A percentile compares a stretch with the other conserved stretches of the same genome.
phyloP scores from a whole-genome alignment of 2,113 vertebrate genomes.

The Picathartes gymnocephalus region DNA sequence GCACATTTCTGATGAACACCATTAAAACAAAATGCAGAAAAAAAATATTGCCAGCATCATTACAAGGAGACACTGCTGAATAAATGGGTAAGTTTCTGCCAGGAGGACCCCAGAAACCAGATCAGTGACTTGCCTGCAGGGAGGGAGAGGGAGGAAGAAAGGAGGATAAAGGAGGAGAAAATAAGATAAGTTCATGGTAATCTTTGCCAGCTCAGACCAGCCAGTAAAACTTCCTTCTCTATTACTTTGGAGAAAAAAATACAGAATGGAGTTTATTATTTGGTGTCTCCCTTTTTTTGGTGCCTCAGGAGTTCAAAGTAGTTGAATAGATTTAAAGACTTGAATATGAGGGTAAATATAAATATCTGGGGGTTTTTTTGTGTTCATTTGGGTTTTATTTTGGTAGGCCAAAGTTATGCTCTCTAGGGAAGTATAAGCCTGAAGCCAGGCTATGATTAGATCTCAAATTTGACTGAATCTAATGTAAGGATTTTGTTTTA shows the following conservation, averaged over 20 bases:
- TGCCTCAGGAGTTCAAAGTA: not conserved
- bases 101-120: not conserved
- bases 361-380: not conserved
- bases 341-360: not conserved
- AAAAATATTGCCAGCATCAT: not conserved
- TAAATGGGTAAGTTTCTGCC: slow-evolving; percentile 23
- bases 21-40: not conserved
- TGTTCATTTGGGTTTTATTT: not conserved
- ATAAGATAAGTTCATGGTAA: not conserved
- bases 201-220: not conserved
- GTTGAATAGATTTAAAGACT: not conserved
- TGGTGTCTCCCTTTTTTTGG: not conserved
- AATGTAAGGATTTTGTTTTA: not conserved
- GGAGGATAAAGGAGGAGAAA: not conserved
- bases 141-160: not conserved
- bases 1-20: not conserved
- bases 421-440: not conserved
- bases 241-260: not conserved
- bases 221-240: not conserved
- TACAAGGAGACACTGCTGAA: not conserved
- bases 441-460: not conserved
- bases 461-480: not conserved
- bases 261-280: not conserved
- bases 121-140: slow-evolving; percentile 8
- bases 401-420: not conserved